A percentile compares a stretch with the other conserved stretches of the same genome.
Conservation (phyloP, 2,113 vertebrate genomes). For the Gobius niger region DNA sequence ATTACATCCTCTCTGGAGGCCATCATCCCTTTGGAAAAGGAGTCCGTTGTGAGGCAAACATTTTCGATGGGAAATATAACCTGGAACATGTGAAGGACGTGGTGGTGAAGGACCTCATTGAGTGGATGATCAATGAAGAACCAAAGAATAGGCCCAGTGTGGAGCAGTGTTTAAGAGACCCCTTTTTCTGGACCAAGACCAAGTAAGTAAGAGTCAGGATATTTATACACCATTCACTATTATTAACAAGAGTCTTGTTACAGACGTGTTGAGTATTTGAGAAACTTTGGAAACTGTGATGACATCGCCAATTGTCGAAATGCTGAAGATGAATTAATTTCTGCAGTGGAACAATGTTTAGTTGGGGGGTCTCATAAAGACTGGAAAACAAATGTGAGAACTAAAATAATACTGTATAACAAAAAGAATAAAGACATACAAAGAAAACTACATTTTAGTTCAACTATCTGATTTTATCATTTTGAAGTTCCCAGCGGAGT, state of each 20-base stretch:
- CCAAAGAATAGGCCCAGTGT: slow-evolving; percentile 53
- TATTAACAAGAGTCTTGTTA: not conserved
- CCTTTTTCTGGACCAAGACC: slow-evolving; percentile 61
- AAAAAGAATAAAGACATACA: not conserved
- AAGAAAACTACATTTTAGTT: not conserved
- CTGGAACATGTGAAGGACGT: slow-evolving; percentile 60
- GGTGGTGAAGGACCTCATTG: slow-evolving; percentile 60
- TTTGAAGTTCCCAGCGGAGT: slow-evolving; percentile 36
- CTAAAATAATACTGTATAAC: not conserved
- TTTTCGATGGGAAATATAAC: slow-evolving; percentile 35
- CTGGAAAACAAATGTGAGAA: slow-evolving; percentile 65
- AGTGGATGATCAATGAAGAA: slow-evolving; percentile 62
- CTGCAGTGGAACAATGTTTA: slow-evolving; percentile 12
- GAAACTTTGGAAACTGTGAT: slow-evolving; percentile 17
- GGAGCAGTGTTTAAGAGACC: slow-evolving; percentile 58
- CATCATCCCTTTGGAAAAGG: slow-evolving; percentile 64
- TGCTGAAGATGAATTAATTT: slow-evolving; percentile 9
- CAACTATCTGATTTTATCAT: not conserved
- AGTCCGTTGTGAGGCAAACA: slow-evolving; percentile 39
- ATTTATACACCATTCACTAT: not conserved
- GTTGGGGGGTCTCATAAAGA: slow-evolving; percentile 32
- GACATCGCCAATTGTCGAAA: slow-evolving; percentile 33
- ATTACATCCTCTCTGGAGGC: slow-evolving; percentile 70
- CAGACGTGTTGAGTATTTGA: slow-evolving; percentile 61
- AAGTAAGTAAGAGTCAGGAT: slow-evolving; percentile 16